Evolutionary conservation across 2,113 vertebrate species (phyloP), one percentile per base, ranked within the genome.

Genomic region (Mellivora capensis): DNA sequence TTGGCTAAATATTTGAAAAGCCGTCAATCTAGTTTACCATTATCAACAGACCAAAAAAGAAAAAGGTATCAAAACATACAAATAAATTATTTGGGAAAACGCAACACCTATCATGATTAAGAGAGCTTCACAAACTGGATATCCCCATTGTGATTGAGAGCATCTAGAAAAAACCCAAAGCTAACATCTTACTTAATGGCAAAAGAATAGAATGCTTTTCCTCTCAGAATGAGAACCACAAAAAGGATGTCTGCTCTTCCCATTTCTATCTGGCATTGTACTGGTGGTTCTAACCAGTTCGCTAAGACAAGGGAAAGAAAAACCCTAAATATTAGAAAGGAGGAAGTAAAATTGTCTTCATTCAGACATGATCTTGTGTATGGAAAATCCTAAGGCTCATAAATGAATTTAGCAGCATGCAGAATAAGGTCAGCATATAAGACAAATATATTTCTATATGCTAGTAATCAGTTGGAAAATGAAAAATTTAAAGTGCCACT

Each of bases 381-480:
- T 85, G 34, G 88, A 96, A 97, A 88, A 94, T 89, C 87, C 64
- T 95, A 86, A 91, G 25, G 82, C 67, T 96, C 52, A 79, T 87
- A 94, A 93, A 71, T 84, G 64, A 87, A 64, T 90, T 89, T 87
- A 96, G 61, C 64, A 96, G 71, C 31, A 42, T 82, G 34, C 83
- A 97, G 52, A 42, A 88, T 87, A 90, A 97, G 83, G 74, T 89
- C 93, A 96, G 52, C 76, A 31, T 69, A 83, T 23, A 96, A 80
- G 83, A 79, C 29, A 92, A 96, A 81, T 87, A 18, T 87, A 93
- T 85, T 94, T 92, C 44, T 95, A 21, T 88, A 69, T 90, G 42
- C 84, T 93, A 90, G 90, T 84, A 93, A 90, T 85, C 94, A 96
- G 90, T 97, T 96, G 88, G 82, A 98, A 97, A 96, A 91, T 95